Percentiles rank a stretch among this genome's conserved stretches.
Conservation (phyloP, 2,797 vertebrate genomes). For the Gymnodraco acuticeps region DNA sequence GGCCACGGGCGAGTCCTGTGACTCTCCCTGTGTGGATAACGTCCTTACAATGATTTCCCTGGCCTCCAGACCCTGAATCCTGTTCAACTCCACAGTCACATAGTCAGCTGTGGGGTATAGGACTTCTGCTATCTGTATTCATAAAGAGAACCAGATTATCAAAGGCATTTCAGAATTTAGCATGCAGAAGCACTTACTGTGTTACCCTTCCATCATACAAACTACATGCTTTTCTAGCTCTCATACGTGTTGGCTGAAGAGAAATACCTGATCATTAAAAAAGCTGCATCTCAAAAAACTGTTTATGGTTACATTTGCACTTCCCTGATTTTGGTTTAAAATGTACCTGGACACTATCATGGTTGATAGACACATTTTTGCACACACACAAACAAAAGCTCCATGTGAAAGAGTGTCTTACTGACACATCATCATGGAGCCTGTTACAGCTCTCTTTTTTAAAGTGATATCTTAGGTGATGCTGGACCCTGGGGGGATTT, state of each 20-base stretch:
- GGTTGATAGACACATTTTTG: neutral
- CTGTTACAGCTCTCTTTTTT: neutral
- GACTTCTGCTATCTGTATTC: slow-evolving; percentile 93
- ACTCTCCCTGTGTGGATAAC: slow-evolving; percentile 95
- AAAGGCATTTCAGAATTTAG: slow-evolving; percentile 36
- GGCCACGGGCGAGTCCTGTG: slow-evolving; percentile 89
- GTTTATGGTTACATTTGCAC: slow-evolving; percentile 2
- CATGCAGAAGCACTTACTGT: slow-evolving; percentile 8
- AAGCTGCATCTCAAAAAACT: neutral
- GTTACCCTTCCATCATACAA: slow-evolving; percentile 5
- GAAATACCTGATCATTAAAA: slow-evolving; percentile 7
- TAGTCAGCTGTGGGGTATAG: slow-evolving; percentile 91
- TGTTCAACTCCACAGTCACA: slow-evolving; percentile 88
- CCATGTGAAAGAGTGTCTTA: neutral
- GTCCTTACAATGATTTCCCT: slow-evolving; percentile 93
- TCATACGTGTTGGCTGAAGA: neutral
- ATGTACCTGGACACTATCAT: neutral
- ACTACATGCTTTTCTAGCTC: slow-evolving; percentile 5
- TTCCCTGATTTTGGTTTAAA: neutral
- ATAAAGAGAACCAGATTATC: slow-evolving; percentile 64
- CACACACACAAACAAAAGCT: slow-evolving; percentile 8
- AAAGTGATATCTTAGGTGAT: slow-evolving; percentile 9
- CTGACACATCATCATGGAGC: neutral
- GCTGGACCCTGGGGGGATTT: slow-evolving; percentile 7
- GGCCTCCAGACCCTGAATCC: slow-evolving; percentile 92